Conservation (phyloP, 2,888 invertebrate genomes). For the Diplolepis rosae region DNA sequence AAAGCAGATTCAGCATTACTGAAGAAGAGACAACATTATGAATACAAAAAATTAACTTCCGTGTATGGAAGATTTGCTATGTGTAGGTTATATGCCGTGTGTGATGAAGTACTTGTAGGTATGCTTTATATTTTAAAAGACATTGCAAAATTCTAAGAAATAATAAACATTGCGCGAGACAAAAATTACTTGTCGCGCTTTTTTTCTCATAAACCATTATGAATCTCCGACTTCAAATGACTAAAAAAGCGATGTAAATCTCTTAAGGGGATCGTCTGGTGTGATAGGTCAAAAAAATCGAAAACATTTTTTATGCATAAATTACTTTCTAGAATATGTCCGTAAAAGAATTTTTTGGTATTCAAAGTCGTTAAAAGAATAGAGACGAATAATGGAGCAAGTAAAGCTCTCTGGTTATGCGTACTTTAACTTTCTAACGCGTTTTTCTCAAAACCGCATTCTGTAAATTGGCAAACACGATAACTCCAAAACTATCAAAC, state of each 20-base stretch:
- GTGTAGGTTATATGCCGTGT: background rate
- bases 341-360: too few relatives aligned
- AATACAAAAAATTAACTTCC: slow-evolving; percentile 20
- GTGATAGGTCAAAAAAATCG: background rate
- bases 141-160: slow-evolving; percentile 36
- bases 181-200: background rate
- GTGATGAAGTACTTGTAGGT: slow-evolving; percentile 39
- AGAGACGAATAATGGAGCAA: too few relatives aligned
- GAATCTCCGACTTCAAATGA: slow-evolving; percentile 7
- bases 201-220: background rate
- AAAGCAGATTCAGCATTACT: slow-evolving; percentile 38
- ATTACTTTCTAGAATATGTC: too few relatives aligned
- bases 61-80: background rate
- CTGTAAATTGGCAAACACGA: background rate
- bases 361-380: too few relatives aligned
- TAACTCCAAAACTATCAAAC: too few relatives aligned
- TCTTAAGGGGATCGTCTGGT: too few relatives aligned
- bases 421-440: too few relatives aligned
- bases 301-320: too few relatives aligned
- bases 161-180: slow-evolving; percentile 5
- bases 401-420: too few relatives aligned
- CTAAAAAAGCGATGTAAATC: background rate
- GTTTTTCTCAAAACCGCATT: too few relatives aligned
- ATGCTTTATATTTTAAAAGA: slow-evolving; percentile 36
- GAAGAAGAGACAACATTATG: slow-evolving; percentile 27